Evolutionary conservation across 1,140 invertebrate species (phyloP), one percentile per base, ranked within the genome.

Genomic region (Neodiprion pinetum): DNA sequence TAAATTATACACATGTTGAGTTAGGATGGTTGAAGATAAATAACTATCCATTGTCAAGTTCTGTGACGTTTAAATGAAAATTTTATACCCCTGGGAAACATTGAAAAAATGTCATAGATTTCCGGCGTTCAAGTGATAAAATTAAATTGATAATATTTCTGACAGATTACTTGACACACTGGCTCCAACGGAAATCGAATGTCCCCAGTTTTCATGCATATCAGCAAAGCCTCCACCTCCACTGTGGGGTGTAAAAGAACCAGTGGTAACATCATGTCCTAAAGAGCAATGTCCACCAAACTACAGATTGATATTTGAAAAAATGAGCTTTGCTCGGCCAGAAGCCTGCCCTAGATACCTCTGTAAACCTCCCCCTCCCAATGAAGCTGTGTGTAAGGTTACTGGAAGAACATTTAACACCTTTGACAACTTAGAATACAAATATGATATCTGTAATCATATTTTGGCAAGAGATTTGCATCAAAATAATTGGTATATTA

Each of bases 371-470:
- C 89, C 91, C 2, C 88, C 90, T 1, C 88, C 90, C 14, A 89
- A 90, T 3, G 92, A 93, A 72, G 90, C 89, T 23, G 87, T 91
- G 67, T 96, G 95, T 81, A 93, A 94, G 77, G 85, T 96, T 1
- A 94, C 92, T 17, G 93, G 94, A 7, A 91, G 92, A 72, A 93
- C 92, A 3, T 93, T 96, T 79, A 92, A 90, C 72, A 96, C 95
- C 0, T 96, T 96, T 77, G 95, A 96, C 84, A 92, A 92, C 9
- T 89, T 91, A 0, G 91, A 95, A 70, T 94, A 91, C 73, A 94
- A 94, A 78, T 94, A 95, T 77, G 94, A 95, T 75, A 90, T 94
- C 12, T 96, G 95, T 82, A 92, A 94, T 86, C 95, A 96, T 83
- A 91, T 95, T 61, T 83, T 96, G 8, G 93, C 92, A 0, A 88